Evolutionary conservation across 37 sponge, comb jelly and placozoan species (phyloP).

Genomic region (Cladorhizidae sp.): DNA sequence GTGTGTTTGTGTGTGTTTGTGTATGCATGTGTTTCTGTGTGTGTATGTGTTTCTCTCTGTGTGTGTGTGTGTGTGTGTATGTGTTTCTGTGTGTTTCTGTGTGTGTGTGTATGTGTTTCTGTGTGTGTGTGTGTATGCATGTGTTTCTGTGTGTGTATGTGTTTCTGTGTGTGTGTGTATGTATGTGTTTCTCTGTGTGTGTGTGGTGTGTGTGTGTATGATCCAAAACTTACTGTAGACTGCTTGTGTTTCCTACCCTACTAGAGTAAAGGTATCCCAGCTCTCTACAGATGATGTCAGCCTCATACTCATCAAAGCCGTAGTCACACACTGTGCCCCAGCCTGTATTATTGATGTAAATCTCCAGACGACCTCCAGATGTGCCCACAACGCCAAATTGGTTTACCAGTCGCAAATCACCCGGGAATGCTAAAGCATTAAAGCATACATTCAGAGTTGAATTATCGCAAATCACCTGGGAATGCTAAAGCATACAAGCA

Average conservation of each 20-base stretch:
- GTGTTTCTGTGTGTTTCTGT: background rate
- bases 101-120: background rate
- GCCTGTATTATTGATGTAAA: background rate
- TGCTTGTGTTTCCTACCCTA: background rate
- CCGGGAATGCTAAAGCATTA: no score
- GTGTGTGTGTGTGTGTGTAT: constrained; percentile 6
- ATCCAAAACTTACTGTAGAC: background rate
- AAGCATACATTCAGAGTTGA: no score
- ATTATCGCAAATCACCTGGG: no score
- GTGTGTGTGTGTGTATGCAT: background rate
- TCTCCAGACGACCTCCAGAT: background rate
- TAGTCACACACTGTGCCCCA: background rate
- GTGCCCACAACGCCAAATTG: background rate
- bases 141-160: background rate
- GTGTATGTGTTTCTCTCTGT: background rate
- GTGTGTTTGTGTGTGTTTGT: no score
- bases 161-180: background rate
- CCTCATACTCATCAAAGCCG: background rate
- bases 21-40: no score
- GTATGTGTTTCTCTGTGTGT: background rate
- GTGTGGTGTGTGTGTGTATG: background rate
- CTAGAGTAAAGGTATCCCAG: background rate
- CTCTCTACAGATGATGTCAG: background rate
- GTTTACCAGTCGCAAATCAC: background rate
- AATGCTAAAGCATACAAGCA: no score